Percentiles rank a stretch among this genome's conserved stretches.
phyloP scores from a whole-genome alignment of 2,113 vertebrate species.

The Daubentonia madagascariensis region DNA sequence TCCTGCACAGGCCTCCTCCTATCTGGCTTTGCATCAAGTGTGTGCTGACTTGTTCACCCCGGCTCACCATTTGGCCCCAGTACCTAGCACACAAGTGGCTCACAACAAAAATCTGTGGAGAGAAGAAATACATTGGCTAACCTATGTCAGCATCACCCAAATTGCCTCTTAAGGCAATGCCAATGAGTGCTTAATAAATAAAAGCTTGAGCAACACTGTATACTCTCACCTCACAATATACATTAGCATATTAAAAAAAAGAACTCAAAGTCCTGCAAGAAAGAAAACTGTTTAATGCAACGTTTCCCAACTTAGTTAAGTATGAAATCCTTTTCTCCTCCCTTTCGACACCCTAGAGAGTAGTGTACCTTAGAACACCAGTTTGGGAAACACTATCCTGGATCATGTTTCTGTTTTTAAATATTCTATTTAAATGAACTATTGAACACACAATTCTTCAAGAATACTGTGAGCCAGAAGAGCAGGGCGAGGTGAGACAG shows the following conservation, averaged over 20 bases:
- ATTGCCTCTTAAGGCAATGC: background rate
- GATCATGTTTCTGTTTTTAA: background rate
- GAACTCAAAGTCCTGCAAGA: background rate
- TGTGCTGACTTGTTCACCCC: background rate
- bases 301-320: background rate
- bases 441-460: background rate
- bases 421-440: background rate
- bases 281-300: background rate
- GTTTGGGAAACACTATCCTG: background rate
- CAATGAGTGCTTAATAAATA: background rate
- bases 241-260: background rate
- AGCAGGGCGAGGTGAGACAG: background rate
- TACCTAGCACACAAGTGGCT: no score
- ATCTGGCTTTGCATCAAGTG: background rate
- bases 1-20: rapidly evolving
- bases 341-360: background rate
- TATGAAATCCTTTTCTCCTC: background rate
- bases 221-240: background rate
- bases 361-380: background rate
- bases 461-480: background rate
- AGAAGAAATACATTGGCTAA: background rate
- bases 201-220: background rate
- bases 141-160: background rate
- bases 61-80: background rate
- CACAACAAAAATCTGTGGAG: background rate